Conservation (phyloP, 2,797 vertebrate species). For the Squalus acanthias region DNA sequence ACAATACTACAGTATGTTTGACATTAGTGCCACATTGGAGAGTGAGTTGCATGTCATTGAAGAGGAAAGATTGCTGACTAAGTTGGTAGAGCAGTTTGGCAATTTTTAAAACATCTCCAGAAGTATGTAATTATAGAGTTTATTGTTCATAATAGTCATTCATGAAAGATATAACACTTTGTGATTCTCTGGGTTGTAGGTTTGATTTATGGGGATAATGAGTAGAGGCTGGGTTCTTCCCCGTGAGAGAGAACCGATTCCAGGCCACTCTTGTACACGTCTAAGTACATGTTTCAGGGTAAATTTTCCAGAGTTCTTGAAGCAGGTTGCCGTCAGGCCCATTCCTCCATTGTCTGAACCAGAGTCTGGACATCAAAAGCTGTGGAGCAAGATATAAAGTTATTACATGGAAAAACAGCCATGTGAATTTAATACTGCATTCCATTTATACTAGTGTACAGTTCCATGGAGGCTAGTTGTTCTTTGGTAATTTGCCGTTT, state of each 20-base stretch:
- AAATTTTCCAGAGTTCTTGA: neutral
- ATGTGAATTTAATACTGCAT: neutral
- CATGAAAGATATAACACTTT: neutral
- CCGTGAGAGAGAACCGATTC: neutral
- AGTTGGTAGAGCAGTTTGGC: neutral
- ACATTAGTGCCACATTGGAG: neutral
- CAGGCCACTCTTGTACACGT: neutral
- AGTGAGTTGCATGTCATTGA: neutral
- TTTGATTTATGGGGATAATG: neutral
- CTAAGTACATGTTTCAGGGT: neutral
- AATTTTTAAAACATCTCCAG: no score
- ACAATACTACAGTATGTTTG: neutral
- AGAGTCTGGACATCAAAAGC: neutral
- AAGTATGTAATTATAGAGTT: neutral
- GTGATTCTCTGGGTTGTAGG: neutral
- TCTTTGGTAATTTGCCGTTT: neutral
- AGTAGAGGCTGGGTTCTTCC: neutral
- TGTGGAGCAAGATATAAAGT: neutral
- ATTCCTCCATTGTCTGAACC: neutral
- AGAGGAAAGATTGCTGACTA: neutral
- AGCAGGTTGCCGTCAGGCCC: neutral
- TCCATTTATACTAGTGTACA: neutral
- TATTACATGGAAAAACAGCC: neutral
- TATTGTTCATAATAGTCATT: neutral
- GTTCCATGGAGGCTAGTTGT: neutral